Evolutionary conservation across 37 sponge, comb jelly and placozoan genomes (phyloP), one percentile per base, ranked within the genome.

Genomic region (Haliclona indistincta): DNA sequence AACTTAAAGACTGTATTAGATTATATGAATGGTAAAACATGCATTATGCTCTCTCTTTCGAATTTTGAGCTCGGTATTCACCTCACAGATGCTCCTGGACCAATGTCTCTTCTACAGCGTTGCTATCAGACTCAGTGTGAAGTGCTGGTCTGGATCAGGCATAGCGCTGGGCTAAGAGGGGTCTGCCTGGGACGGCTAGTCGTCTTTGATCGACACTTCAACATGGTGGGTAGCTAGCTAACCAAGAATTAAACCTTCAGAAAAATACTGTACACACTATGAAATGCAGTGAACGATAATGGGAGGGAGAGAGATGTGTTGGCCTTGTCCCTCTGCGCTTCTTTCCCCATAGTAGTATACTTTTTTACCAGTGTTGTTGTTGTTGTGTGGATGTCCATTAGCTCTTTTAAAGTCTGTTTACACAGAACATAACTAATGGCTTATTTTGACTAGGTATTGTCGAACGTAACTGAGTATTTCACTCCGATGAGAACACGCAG

Each of bases 141-240:
- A 3, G 81, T 90, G 75, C 34, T 62, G 19, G 86, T 90, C 43
- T 71, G 69, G 81, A 76, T 71, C 3, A 53, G 91, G 44, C 86
- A 90, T 63, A 81, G 76, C 65, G 63, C 74, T 4, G 91, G 91
- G 10, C 63, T 85, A 34, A 70, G 91, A 37, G 91, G 91, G 23
- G 67, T 80, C 36, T 67, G 75, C 41, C 51, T 70, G 38, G 91
- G 91, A 7, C 35, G 1, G 1, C 34, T 71, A 4, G 15, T 81
- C 0, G 86, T 81, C 3, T 90, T 85, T 32, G 91, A 90, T 72
- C 32, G 76, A 19, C 91, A 90, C 65, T 71, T 84, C 30, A 90
- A 90, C 76, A 43, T 90, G 43, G 81, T 85, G 38, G 63, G 77
- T 26, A 22, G 20, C 10, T 13, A 47, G 10, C 15, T 47, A 15